Evolutionary conservation across 2,888 invertebrate genomes (phyloP).

Genomic region (Candidula unifasciata): DNA sequence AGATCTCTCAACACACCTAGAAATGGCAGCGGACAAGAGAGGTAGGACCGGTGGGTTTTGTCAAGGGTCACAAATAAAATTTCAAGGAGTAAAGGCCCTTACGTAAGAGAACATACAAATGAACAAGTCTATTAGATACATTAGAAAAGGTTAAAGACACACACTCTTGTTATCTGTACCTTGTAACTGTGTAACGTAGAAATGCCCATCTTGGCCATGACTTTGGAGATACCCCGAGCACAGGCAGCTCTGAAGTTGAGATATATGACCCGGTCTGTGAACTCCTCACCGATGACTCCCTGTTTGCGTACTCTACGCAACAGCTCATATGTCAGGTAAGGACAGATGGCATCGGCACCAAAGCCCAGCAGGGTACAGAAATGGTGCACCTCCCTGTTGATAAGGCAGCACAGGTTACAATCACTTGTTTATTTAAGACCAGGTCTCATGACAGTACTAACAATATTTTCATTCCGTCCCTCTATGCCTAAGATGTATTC

Average conservation of each 20-base stretch:
- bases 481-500: no score
- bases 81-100: no score
- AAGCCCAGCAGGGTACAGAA: slow-evolving; percentile 96
- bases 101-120: no score
- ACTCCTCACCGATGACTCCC: slow-evolving; percentile 86
- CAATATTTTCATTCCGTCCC: no score
- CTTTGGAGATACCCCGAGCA: slow-evolving; percentile 93
- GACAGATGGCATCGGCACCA: slow-evolving; percentile 98
- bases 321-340: slow-evolving; percentile 96
- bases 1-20: no score
- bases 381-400: slow-evolving; percentile 88
- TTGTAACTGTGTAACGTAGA: slow-evolving; percentile 98
- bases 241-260: slow-evolving; percentile 92
- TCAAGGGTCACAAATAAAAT: no score
- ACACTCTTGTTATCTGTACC: slow-evolving; percentile 65
- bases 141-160: no score
- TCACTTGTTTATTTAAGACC: not conserved
- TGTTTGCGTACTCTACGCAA: slow-evolving; percentile 91
- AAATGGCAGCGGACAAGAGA: no score
- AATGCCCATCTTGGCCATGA: slow-evolving; percentile 99
- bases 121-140: no score
- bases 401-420: not conserved
- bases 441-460: no score
- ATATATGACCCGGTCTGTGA: slow-evolving; percentile 87
- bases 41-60: no score